A percentile compares a stretch with the other conserved stretches of the same genome.
These are phyloP conservation scores for Andrena cerasifolii DNA, from an alignment of 1,140 invertebrate species.

Conservation along the genomic window DNA sequence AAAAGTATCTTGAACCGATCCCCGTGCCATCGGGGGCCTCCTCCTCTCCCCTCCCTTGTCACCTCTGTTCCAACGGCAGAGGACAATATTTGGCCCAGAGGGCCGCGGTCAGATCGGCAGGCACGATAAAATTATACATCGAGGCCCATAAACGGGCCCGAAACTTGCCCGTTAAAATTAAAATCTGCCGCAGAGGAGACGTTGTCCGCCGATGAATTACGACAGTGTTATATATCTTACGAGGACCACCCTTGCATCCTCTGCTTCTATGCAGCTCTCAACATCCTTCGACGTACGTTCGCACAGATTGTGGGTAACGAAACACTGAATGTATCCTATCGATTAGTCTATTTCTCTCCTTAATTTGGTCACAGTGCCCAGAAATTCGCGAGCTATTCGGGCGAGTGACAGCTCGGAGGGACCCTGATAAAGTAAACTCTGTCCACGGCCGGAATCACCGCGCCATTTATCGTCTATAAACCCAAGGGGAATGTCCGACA, in stretches of 20 bases:
- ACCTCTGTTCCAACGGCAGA: slow-evolving; percentile 41
- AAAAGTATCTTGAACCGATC: slow-evolving; percentile 37
- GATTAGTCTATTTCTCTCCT: too few species aligned
- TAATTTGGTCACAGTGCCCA: too few species aligned
- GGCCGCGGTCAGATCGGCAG: slow-evolving; percentile 75
- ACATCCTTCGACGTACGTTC: background rate
- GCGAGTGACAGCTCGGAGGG: slow-evolving; percentile 24
- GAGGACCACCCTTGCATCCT: slow-evolving; percentile 60
- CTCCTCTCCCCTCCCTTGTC: slow-evolving; percentile 11
- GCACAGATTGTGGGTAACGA: background rate
- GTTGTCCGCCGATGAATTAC: slow-evolving; percentile 73
- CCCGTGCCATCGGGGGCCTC: background rate
- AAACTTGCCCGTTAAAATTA: slow-evolving; percentile 78
- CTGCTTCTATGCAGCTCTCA: slow-evolving; percentile 22
- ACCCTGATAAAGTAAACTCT: slow-evolving; percentile 45
- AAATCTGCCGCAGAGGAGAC: slow-evolving; percentile 76
- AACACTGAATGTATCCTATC: background rate
- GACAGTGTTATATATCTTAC: slow-evolving; percentile 50
- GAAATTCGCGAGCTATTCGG: slow-evolving; percentile 22
- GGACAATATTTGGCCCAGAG: slow-evolving; percentile 68
- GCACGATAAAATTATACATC: slow-evolving; percentile 80
- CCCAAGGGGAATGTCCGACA: slow-evolving; percentile 49
- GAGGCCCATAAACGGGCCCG: slow-evolving; percentile 76
- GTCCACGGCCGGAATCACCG: slow-evolving; percentile 35
- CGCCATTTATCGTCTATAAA: slow-evolving; percentile 63